Evolutionary conservation across 2,888 invertebrate genomes (phyloP).

Genomic region (Mythimna loreyi): DNA sequence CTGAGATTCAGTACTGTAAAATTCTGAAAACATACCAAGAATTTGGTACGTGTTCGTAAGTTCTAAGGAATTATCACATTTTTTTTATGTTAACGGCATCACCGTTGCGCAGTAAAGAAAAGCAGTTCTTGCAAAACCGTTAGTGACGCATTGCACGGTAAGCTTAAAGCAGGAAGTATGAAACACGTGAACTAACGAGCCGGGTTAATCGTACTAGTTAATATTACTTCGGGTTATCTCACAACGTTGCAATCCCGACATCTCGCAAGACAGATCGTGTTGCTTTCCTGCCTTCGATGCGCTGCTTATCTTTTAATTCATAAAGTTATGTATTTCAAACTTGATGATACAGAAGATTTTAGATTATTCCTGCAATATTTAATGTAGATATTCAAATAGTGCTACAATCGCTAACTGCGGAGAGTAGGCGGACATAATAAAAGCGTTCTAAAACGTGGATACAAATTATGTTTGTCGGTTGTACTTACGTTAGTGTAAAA

Average conservation of each 20-base stretch:
- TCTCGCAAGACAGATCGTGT: constrained; percentile 72
- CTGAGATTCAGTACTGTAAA: constrained; percentile 1
- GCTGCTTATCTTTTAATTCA: constrained; percentile 64
- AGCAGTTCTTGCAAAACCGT: constrained; percentile 75
- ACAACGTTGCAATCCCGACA: constrained; percentile 71
- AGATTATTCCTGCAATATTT: constrained; percentile 18
- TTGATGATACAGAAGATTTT: constrained; percentile 21
- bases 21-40: constrained; percentile 6
- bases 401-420: constrained; percentile 43
- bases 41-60: constrained; percentile 12
- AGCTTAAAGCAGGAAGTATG: constrained; percentile 76
- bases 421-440: constrained; percentile 47
- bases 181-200: constrained; percentile 74
- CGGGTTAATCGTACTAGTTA: constrained; percentile 74
- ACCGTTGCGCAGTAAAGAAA: constrained; percentile 68
- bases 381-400: neutral
- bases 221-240: constrained; percentile 73
- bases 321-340: constrained; percentile 53
- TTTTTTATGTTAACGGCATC: constrained; percentile 68
- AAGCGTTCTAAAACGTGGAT: constrained; percentile 56
- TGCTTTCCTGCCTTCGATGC: constrained; percentile 69
- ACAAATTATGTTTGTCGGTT: constrained; percentile 66
- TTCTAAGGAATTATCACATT: constrained; percentile 53
- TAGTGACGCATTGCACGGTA: constrained; percentile 73
- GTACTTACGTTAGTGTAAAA: constrained; percentile 58